Evolutionary conservation across 2,888 invertebrate species (phyloP), one percentile per base, ranked within the genome.

Genomic region (Hydriomena furcata): DNA sequence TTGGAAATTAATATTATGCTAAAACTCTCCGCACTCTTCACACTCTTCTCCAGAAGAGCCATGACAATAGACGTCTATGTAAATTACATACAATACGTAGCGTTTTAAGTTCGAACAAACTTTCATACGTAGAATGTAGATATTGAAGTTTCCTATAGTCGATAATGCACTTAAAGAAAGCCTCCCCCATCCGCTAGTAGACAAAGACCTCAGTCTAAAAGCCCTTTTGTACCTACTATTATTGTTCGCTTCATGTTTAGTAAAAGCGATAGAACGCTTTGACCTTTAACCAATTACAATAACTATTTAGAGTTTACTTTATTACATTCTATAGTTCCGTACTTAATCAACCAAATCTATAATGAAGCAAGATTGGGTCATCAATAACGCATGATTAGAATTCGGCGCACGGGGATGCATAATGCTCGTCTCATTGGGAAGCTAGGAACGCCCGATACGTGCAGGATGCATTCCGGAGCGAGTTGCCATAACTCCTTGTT

Each of bases 141-240:
- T 45, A 41, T 41, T 48, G 31, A 41, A 49, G 25, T 45, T 44
- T 50, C 23, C 32, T 34, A 25, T 54, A 71, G 65, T 66, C 67
- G 58, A 73, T 79, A 77, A 81, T 75, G 71, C 74, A 71, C 68
- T 71, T 70, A 70, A 71, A 66, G 66, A 64, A 69, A 64, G 61
- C 65, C 62, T 58, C 61, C 57, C 61, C 44, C 63, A 58, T 54
- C 55, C 52, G 45, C 43, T 56, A 60, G 55, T 71, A 75, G 71
- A 86, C 84, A 84, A 86, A 82, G 73, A 78, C 73, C 55, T 61
- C 71, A 68, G 76, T 71, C 71, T 84, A 79, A 85, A 83, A 85
- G 82, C 82, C 55, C 79, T 56, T 79, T 84, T 85, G 84, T 84
- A 63, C 48, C 54, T 53, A 66, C 66, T 67, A 72, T 76, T 79